Evolutionary conservation across 2,113 vertebrate genomes (phyloP), one percentile per base, ranked within the genome.

Genomic region (Siniperca knerii): DNA sequence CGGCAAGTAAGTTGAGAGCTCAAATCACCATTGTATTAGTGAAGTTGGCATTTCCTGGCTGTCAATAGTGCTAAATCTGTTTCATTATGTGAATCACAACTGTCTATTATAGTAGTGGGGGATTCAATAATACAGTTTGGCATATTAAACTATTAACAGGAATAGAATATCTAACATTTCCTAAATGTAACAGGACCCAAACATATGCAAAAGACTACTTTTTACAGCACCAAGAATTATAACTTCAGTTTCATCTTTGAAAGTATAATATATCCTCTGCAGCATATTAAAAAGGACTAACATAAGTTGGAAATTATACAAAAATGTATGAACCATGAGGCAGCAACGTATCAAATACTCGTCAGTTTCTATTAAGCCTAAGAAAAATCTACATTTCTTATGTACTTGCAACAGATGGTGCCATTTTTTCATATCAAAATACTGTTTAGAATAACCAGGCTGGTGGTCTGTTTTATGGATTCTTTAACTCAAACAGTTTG

Each of bases 311-410:
- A 74, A 66, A 81, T 46, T 42, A 57, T 54, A 40, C 23, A 67
- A 29, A 58, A 55, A 70, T 40, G 9, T 57, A 65, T 67, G 61
- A 84, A 79, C 7, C 55, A 29, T 13, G 23, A 72, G 50, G 33
- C 33, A 66, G 29, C 60, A n/a, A 52, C 48, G 6, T 8, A n/a
- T 58, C 8, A 65, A 37, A 71, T 76, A 15, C 12, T 61, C n/a
- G 55, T 55, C 37, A 46, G 55, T 25, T 58, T 65, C 37, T 57
- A 65, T 75, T 55, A 73, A 74, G 16, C 21, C 4, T 55, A 57
- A 25, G 35, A 64, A 70, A 70, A 65, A 48, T 35, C 25, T 21
- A 29, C 25, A 48, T 57, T 15, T 54, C 5, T 0, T n/a, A 58
- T 23, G 4, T 42, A 13, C n/a, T 52, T 40, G 52, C n/a, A 60